These are phyloP conservation scores for Scaptomyza cyrtandrae DNA, from an alignment of 2,888 invertebrate species.

Conservation along the genomic window DNA sequence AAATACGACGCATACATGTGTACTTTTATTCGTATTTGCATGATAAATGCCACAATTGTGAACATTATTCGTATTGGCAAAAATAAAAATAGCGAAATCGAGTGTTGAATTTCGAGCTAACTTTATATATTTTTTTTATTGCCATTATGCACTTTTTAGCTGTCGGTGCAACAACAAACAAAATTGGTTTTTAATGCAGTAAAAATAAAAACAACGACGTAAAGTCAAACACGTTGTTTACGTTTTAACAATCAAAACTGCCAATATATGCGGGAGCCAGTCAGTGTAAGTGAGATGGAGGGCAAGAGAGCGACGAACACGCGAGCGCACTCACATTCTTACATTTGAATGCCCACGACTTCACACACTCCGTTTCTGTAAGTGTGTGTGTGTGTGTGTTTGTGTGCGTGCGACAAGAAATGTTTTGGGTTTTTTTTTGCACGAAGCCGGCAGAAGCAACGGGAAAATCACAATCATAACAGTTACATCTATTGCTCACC, in stretches of 20 bases:
- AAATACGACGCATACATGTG: constrained; percentile 19
- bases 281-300: constrained; percentile 5
- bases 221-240: constrained; percentile 70
- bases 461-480: constrained; percentile 12
- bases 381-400: constrained; percentile 11
- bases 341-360: background rate
- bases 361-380: constrained; percentile 2
- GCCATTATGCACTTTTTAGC: constrained; percentile 28
- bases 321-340: constrained; percentile 15
- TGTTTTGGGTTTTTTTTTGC: constrained; percentile 49
- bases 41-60: constrained; percentile 15
- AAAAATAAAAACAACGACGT: constrained; percentile 26
- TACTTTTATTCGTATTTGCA: constrained; percentile 19
- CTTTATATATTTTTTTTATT: constrained; percentile 23
- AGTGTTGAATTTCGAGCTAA: constrained; percentile 24
- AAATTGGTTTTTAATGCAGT: constrained; percentile 14
- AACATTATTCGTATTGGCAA: constrained; percentile 2
- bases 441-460: constrained; percentile 15
- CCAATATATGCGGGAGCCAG: constrained; percentile 38
- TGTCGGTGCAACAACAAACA: constrained; percentile 10
- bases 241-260: constrained; percentile 65
- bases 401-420: constrained; percentile 3
- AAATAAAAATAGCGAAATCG: constrained; percentile 23
- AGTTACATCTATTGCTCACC: constrained; percentile 54
- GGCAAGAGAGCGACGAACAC: constrained; percentile 4